Conservation (phyloP, 1,140 invertebrate species). For the Zaprionus camerounensis region DNA sequence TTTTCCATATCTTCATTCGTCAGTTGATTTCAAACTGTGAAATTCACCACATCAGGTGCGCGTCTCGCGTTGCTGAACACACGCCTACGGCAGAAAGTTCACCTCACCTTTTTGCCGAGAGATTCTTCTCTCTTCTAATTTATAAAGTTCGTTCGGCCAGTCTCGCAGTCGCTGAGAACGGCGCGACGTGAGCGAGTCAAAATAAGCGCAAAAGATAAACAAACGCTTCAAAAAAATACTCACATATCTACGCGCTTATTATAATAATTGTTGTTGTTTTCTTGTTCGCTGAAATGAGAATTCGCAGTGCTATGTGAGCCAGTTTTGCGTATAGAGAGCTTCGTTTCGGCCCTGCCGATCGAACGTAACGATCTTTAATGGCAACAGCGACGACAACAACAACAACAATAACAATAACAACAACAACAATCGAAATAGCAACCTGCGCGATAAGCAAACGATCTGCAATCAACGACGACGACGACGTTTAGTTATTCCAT, state of each 20-base stretch:
- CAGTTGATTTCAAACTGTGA: neutral
- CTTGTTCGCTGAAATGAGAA: constrained; percentile 37
- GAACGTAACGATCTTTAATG: constrained; percentile 34
- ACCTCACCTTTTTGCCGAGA: constrained; percentile 2
- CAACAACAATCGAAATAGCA: constrained; percentile 7
- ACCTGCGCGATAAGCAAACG: constrained; percentile 34
- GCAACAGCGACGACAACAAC: constrained; percentile 15
- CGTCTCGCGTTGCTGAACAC: constrained; percentile 20
- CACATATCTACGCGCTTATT: constrained; percentile 2
- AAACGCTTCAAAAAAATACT: constrained; percentile 23
- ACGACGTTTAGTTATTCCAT: constrained; percentile 30
- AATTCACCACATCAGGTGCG: constrained; percentile 31
- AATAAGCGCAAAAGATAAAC: constrained; percentile 41
- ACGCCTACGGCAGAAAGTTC: neutral
- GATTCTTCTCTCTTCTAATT: constrained; percentile 38
- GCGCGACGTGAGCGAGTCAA: constrained; percentile 16
- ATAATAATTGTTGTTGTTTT: constrained; percentile 18
- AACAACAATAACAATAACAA: constrained; percentile 19
- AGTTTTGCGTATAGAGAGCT: constrained; percentile 50
- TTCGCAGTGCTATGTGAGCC: constrained; percentile 37
- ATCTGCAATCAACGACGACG: constrained; percentile 28
- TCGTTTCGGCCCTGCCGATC: constrained; percentile 35
- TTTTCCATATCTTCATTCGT: no score
- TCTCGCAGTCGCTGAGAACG: constrained; percentile 26
- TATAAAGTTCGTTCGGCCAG: neutral